Percentiles rank a stretch among this genome's conserved stretches.
Conservation (phyloP, 2,888 invertebrate species). For the Ophion ellenae region DNA sequence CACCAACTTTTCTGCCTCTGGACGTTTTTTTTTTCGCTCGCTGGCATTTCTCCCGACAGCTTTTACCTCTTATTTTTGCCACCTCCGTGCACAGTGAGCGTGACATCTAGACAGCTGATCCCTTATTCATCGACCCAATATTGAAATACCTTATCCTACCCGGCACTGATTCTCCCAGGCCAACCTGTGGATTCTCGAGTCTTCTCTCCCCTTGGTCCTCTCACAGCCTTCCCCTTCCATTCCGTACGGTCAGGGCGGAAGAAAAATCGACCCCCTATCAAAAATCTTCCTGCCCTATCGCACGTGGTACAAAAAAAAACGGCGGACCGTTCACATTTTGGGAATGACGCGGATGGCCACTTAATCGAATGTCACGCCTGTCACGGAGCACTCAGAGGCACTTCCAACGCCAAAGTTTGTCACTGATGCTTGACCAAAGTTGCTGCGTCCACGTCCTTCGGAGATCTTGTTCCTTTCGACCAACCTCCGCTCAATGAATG, state of each 20-base stretch:
- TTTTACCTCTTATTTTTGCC: slow-evolving; percentile 58
- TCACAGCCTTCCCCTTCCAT: background rate
- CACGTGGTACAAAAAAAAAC: background rate
- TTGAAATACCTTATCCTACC: slow-evolving; percentile 66
- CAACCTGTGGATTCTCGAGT: slow-evolving; percentile 70
- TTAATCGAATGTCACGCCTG: no score
- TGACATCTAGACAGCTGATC: slow-evolving; percentile 68
- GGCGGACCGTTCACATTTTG: background rate
- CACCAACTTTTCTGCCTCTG: slow-evolving; percentile 50
- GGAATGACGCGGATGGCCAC: no score
- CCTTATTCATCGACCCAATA: slow-evolving; percentile 74
- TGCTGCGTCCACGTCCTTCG: no score
- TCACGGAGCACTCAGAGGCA: no score
- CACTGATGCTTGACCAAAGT: no score
- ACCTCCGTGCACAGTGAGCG: slow-evolving; percentile 46
- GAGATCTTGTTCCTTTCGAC: no score
- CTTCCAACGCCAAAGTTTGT: no score
- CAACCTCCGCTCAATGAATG: background rate
- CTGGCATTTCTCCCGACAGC: slow-evolving; percentile 21
- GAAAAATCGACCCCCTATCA: background rate
- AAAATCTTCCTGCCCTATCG: slow-evolving; percentile 12
- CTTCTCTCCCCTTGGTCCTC: slow-evolving; percentile 5
- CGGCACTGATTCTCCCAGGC: slow-evolving; percentile 65
- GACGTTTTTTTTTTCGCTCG: slow-evolving; percentile 19
- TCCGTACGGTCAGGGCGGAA: background rate